Conservation (phyloP, 2,113 vertebrate species). For the Dasyprocta punctata region DNA sequence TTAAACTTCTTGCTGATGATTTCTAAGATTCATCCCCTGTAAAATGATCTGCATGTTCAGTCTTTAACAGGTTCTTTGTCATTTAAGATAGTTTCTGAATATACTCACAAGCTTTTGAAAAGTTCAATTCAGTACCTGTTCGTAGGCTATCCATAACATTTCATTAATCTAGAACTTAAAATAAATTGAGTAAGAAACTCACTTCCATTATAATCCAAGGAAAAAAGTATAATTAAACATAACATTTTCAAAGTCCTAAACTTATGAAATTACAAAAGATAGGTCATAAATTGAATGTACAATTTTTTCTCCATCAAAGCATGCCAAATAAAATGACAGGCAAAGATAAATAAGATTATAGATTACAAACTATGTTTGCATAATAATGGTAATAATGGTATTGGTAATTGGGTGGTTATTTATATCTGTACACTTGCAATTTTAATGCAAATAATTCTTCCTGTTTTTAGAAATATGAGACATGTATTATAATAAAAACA, state of each 20-base stretch:
- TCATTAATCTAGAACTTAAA: not conserved
- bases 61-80: not conserved
- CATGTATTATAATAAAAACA: not conserved
- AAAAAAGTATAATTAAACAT: not conserved
- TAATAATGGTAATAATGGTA: slow-evolving; percentile 18
- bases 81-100: slow-evolving; percentile 36
- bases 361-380: not conserved
- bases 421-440: not conserved
- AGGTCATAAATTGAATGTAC: not conserved
- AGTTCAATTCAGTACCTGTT: not conserved
- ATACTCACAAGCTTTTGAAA: not conserved
- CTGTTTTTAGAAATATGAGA: not conserved
- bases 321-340: not conserved
- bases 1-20: not conserved
- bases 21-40: not conserved
- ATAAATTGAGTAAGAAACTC: not conserved
- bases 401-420: not conserved
- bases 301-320: not conserved
- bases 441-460: not conserved
- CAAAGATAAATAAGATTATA: slow-evolving; percentile 11
- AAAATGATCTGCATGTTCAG: not conserved
- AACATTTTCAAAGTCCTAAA: not conserved
- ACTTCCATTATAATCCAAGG: not conserved
- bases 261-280: slow-evolving; percentile 25
- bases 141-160: not conserved